Evolutionary conservation across 2,113 vertebrate genomes (phyloP).

Genomic region (Emydocephalus ijimae): DNA sequence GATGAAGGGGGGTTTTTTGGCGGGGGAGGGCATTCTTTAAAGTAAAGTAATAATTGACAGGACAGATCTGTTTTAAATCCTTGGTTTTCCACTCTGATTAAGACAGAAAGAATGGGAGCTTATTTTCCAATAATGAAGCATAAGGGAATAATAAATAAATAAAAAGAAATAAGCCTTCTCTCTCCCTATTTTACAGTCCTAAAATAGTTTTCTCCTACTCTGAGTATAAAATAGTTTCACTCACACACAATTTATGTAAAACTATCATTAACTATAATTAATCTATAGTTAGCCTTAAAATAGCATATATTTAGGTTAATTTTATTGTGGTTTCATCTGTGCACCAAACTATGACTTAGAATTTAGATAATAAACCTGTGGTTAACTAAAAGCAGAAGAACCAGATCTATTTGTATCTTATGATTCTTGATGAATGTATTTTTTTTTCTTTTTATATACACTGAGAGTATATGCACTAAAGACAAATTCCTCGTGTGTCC

Average conservation of each 20-base stretch:
- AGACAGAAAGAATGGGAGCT: background rate
- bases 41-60: background rate
- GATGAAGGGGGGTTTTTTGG: background rate
- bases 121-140: background rate
- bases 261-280: background rate
- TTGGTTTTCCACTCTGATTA: background rate
- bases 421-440: no score
- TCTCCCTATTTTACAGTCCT: background rate
- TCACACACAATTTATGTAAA: background rate
- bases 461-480: no score
- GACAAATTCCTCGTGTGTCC: no score
- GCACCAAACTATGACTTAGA: background rate
- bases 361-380: background rate
- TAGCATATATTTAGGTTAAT: background rate
- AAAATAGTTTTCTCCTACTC: background rate
- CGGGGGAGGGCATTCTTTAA: background rate
- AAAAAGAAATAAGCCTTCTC: background rate
- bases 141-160: background rate
- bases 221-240: background rate
- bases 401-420: background rate
- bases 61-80: background rate
- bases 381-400: background rate
- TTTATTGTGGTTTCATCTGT: background rate
- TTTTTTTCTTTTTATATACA: no score
- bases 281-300: background rate